Base-by-base conservation (phyloP, 1,140 invertebrate genomes). In the Drosophila seguyi region DNA sequence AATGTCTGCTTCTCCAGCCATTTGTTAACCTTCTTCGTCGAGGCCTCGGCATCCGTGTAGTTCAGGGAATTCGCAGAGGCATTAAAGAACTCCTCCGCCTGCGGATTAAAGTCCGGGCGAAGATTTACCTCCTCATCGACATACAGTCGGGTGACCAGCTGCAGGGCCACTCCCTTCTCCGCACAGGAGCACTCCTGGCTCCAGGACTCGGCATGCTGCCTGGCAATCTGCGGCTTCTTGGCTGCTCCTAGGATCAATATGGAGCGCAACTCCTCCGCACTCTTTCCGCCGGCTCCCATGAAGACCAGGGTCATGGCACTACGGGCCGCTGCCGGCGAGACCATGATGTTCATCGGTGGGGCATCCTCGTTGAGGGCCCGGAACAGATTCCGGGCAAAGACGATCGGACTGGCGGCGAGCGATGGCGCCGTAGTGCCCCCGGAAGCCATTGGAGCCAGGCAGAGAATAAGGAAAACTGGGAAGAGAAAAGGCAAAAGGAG, bases 1-100 rank as follows among this genome's bases (percentile, higher is more conserved):
- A 94, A 93, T 0, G 96, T 96, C 63, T 94, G 80, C 4, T 93
- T 75, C 56, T 93, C 93, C 8, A 96, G 94, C 95, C 95, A 96
- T 10, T 83, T 60, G 78, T 96, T 96, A 10, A 96, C 95, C 1
- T 47, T 83, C 18, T 92, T 72, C n/a, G 93, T 90, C 1, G 95
- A 85, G 39, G 75, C 72, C 8, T 76, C 66, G 13, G 84, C 52
- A 25, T 93, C 74, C 6, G 47, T 48, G 66, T 95, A 95, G 79
- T 95, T 92, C 4, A 95, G 39, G 34, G 84, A 67, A 76, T 94
- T 79, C 3, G 93, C 87, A 44, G 93, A 78, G 3, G 95, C 67
- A 36, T 91, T 73, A 11, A 92, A 92, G 50, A 75, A 79, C 41
- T 88, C 76, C 44, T 48, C 55, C 2, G 90, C 83, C 6, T 59